phyloP scores from a whole-genome alignment of 2,113 vertebrate species.

The Brevimyrus niger region DNA sequence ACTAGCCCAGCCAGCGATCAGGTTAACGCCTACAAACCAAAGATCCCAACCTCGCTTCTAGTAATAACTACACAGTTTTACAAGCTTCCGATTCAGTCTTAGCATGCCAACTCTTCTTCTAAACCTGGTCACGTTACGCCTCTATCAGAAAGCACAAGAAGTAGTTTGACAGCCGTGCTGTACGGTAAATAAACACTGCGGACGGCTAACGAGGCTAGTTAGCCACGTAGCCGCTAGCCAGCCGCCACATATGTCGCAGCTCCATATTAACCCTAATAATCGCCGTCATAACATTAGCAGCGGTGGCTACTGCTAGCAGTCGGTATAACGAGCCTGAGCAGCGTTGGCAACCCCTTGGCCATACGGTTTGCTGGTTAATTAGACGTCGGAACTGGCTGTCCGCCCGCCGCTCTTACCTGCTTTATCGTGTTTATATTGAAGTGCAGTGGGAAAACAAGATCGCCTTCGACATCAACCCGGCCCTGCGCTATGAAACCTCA shows the following conservation, averaged over 20 bases:
- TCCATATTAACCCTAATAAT: neutral
- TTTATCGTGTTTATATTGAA: slow-evolving; percentile 46
- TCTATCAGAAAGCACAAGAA: neutral
- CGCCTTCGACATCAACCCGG: slow-evolving; percentile 45
- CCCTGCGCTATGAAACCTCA: slow-evolving; percentile 40
- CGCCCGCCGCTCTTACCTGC: slow-evolving; percentile 17
- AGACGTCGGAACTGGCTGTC: neutral
- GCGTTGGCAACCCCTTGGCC: neutral
- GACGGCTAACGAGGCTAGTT: neutral
- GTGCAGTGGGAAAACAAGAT: slow-evolving; percentile 39
- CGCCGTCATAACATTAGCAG: neutral
- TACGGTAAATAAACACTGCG: neutral
- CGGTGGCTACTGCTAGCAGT: neutral
- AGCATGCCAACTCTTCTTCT: neutral
- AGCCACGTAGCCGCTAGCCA: neutral
- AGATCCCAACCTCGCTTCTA: neutral
- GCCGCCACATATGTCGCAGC: neutral
- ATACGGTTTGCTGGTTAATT: neutral
- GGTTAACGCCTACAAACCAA: neutral
- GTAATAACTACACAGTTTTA: neutral
- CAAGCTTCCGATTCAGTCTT: neutral
- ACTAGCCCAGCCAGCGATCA: neutral
- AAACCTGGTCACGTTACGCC: neutral
- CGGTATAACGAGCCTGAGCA: neutral
- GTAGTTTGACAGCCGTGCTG: neutral